Base-by-base conservation (phyloP, 1,140 invertebrate genomes). In the Calycopis cecrops region DNA sequence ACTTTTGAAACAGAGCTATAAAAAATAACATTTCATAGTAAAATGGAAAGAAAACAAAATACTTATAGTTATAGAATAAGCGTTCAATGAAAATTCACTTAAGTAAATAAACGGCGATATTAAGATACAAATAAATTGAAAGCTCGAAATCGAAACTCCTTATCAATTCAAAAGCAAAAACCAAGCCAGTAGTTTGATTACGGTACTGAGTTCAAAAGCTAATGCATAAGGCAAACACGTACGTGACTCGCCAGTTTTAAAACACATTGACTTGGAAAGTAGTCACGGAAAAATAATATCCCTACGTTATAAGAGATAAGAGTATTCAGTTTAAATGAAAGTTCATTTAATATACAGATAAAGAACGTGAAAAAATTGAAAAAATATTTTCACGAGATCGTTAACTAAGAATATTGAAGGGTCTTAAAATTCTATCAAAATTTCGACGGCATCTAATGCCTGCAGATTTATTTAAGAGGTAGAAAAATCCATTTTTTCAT, bases 391-490 rank as follows among this genome's bases (percentile, higher is more conserved):
- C 40, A 44, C n/a, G 40, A 44, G 40, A 44, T 17, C 16, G 40
- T 16, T 16, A 14, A 34, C 28, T 47, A 54, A 54, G 42, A 54
- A 16, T 28, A 53, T 53, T 33, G 33, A 42, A 33, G 52, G 12
- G 11, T 28, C 21, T 33, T 53, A 53, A 53, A 53, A 40, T 53
- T 42, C 40, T 33, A 52, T 49, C 21, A 50, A 17, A 38, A 44
- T 33, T 18, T 34, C 48, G 38, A 42, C 35, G 48, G 37, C 21
- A 35, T 37, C 48, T 51, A 55, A 55, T 51, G 12, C 52, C 40
- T 54, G 52, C 52, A 54, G 40, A 54, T 73, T 64, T 65, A 66
- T 65, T 73, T 63, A 66, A 68, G 64, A 68, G 63, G 49, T 52
- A 60, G 28, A 67, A 65, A 60, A 53, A 54, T 54, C 42, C 12